Base-by-base conservation (phyloP, 2,113 vertebrate genomes). In the Ceyx cyanopectus region DNA sequence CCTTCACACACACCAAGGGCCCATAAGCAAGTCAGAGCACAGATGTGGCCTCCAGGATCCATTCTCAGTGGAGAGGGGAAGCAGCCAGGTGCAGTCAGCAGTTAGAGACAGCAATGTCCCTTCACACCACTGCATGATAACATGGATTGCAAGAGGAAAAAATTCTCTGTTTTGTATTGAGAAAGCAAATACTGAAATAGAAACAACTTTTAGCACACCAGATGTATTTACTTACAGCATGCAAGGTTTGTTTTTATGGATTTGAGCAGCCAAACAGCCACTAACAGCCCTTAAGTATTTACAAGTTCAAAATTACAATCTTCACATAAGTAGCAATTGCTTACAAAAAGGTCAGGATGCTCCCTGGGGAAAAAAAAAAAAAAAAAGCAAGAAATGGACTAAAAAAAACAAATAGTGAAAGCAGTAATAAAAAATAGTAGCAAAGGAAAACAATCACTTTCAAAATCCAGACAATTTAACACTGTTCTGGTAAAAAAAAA, bases 211-310 rank as follows among this genome's bases (percentile, higher is more conserved):
- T 50, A 94, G 82, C 92, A 95, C 77, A 96, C 94, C 62, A 96
- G 79, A 85, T 88, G 82, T 93, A 50, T 96, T 60, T 94, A 97
- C 92, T 92, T 94, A 93, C 48, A 94, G 83, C 91, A 94, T 93
- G 89, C 75, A 96, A 94, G 56, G 72, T 89, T 95, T 89, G 90
- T 54, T 93, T 94, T 78, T 54, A 74, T 81, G 53, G 58, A 84
- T 91, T 65, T 92, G 87, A 94, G 91, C 84, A 87, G 94, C 88
- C 37, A 90, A 50, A 82, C 85, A 95, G 89, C 92, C 66, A 94
- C 76, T 50, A 92, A 70, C 87, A 96, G 91, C 88, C 91, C 90
- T 96, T 96, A 93, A 95, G 74, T 96, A 97, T 96, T 97, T 97
- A 95, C 92, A 96, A 94, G 87, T 89, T 93, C 85, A 95, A 92